Evolutionary conservation across 2,113 vertebrate species (phyloP).

Genomic region (Orientallactaga bullata): DNA sequence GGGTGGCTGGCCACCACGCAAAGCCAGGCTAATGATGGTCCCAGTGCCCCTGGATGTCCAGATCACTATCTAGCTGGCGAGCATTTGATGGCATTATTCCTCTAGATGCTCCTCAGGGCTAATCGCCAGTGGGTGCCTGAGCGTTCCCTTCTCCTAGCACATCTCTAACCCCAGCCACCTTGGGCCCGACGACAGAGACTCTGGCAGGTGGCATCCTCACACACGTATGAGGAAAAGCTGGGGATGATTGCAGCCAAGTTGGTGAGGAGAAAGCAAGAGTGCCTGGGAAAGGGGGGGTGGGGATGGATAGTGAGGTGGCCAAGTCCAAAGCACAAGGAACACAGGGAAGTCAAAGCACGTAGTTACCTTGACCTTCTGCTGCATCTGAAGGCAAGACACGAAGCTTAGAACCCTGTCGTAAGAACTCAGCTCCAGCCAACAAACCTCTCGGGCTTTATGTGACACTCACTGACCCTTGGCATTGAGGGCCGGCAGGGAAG

Average conservation of each 20-base stretch:
- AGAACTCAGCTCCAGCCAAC: neutral
- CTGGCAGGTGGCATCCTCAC: neutral
- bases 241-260: neutral
- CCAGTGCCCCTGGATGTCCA: neutral
- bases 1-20: neutral
- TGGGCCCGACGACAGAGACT: neutral
- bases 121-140: neutral
- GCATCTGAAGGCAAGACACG: constrained; percentile 76
- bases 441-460: neutral
- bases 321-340: constrained; percentile 22
- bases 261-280: no score
- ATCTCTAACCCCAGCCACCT: neutral
- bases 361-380: constrained; percentile 80
- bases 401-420: constrained; percentile 57
- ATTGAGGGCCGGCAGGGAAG: neutral
- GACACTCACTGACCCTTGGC: neutral
- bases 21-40: neutral
- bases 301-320: neutral
- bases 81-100: neutral
- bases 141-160: no score
- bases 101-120: neutral
- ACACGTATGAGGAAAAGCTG: neutral
- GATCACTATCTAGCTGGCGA: neutral
- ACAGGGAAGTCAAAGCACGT: neutral
- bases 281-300: neutral